Evolutionary conservation across 2,888 invertebrate genomes (phyloP), one percentile per base, ranked within the genome.

Genomic region (Myopa testacea): DNA sequence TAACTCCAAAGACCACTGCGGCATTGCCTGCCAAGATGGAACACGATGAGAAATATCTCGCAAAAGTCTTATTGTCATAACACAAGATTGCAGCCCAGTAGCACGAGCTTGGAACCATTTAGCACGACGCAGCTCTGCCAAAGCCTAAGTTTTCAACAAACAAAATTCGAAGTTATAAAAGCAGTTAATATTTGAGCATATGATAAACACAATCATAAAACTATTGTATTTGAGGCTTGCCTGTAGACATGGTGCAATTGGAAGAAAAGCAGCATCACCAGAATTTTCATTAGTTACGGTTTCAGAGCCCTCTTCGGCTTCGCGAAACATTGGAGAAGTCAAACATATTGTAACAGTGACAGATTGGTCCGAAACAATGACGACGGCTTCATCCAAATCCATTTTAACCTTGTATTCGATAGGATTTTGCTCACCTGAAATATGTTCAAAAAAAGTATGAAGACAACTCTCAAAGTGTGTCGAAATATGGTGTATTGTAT

Each of bases 21-120:
- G 95, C 81, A 99, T 92, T 79, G 97, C 95, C 84, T 95, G 94
- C 98, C 98, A 99, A 79, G 97, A 96, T 81, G 97, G 96, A 78
- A 97, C 95, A 86, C 98, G 93, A 88, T 95, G 95, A 90, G 98
- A 98, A 79, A 99, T 92, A 92, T 99, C 98, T 83, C 98, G 93
- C 90, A 99, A 92, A 87, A 99, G 95, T 82, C 99, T 93, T 88
- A 99, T 97, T 86, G 98, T 95, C 91, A 98, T 95, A 81, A 98
- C 97, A 90, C 98, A 98, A 83, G 97, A 98, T 90, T 97, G 97
- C 87, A 98, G 93, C 83, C 96, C 95, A 85, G 96, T 95, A 82
- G 98, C 98, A 91, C 97, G 96, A 93, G 98, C 98, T 97, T 99
- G 98, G 95, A 99, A 99, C 98, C 99, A 99, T 94, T 99, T 99